These are phyloP conservation scores for Acanthiza pusilla DNA, from an alignment of 2,797 vertebrate genomes.

Conservation along the genomic window DNA sequence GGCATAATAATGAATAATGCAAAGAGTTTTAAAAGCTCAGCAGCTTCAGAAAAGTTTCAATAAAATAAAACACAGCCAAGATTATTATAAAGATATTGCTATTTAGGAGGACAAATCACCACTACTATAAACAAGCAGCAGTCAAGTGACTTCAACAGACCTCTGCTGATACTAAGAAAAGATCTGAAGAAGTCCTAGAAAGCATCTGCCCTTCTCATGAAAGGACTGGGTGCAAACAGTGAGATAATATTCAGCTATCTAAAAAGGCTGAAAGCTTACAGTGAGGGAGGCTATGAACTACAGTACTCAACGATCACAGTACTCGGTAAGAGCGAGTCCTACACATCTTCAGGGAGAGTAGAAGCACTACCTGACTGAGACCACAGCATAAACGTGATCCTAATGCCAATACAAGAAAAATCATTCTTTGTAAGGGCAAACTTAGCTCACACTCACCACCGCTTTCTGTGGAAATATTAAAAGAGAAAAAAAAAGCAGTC, in stretches of 20 bases:
- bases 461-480: constrained; percentile 65
- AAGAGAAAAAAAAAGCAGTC: constrained; percentile 51
- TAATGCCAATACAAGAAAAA: constrained; percentile 14
- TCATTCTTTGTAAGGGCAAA: background rate
- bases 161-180: background rate
- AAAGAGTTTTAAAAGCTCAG: background rate
- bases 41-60: background rate
- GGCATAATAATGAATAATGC: background rate
- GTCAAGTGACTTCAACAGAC: constrained; percentile 8
- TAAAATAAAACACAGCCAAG: background rate
- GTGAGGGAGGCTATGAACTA: background rate
- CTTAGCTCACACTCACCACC: constrained; percentile 76
- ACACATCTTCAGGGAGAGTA: background rate
- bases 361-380: constrained; percentile 8
- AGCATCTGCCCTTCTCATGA: background rate
- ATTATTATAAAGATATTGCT: background rate
- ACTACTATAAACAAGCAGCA: background rate
- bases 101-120: background rate
- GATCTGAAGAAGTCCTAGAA: constrained; percentile 13
- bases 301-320: background rate
- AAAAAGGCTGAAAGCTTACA: constrained; percentile 39
- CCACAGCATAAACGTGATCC: constrained; percentile 38
- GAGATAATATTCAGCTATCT: background rate
- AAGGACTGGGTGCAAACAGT: background rate
- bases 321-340: background rate